Evolutionary conservation across 1,140 invertebrate genomes (phyloP), one percentile per base, ranked within the genome.

Genomic region (Megathymus violae): DNA sequence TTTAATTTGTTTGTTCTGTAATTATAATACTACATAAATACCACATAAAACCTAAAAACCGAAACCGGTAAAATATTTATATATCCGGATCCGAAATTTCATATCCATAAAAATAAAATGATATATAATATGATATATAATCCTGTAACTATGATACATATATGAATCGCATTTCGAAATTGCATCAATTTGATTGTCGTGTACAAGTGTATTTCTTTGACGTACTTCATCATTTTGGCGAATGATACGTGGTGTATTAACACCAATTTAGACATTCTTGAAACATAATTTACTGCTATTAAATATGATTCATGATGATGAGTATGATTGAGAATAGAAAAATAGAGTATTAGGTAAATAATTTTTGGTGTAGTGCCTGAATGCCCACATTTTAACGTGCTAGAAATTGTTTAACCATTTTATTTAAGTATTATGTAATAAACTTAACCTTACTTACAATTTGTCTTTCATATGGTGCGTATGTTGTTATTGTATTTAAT

Each of bases 401-500:
- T 31, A 15, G 22, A 31, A 48, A 48, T 48, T 48, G 22, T 54
- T 38, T 54, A 43, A 54, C 38, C 16, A 25, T 43, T 38, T 34
- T 11, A 13, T 40, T 52, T 40, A 17, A 14, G 22, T 27, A 31
- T 11, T 9, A 48, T 15, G 19, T 48, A 48, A 46, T 48, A 5
- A 27, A 25, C 7, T 5, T 51, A 51, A 16, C 17, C 17, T 19
- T 31, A 38, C 38, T 36, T 17, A 38, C 9, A 38, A 34, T 50
- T 50, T 16, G 27, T 50, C 27, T 51, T 48, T 40, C n/a, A 13
- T 14, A 52, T 52, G 50, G 50, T 54, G 50, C 50, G 50, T 54
- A 54, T 41, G 19, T 25, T 54, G 50, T 54, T 54, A 54, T 54
- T 54, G 50, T 52, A 52, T 52, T 41, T 40, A 52, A 52, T 52